Evolutionary conservation across 1,140 invertebrate genomes (phyloP).

Genomic region (Colletes latitarsis): DNA sequence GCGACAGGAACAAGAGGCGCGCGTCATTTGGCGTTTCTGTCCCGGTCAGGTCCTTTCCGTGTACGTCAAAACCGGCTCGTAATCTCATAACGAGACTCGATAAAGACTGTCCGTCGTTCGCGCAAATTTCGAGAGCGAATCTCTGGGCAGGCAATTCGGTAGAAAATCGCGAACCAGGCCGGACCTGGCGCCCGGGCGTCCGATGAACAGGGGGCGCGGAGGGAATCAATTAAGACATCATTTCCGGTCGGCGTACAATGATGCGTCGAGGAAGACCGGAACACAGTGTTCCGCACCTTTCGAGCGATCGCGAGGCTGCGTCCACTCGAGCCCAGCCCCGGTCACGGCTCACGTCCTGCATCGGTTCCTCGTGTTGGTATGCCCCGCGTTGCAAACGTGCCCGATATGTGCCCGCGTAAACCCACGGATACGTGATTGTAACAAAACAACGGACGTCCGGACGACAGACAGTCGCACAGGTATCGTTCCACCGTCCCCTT

Average conservation of each 20-base stretch:
- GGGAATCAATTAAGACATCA: conserved; percentile 66
- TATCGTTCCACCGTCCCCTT: conserved; percentile 72
- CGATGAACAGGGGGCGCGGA: conserved; percentile 1
- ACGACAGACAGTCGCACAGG: conserved; percentile 79
- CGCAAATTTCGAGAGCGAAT: conserved; percentile 15
- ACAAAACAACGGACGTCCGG: conserved; percentile 81
- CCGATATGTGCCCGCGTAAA: conserved; percentile 69
- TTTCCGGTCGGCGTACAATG: conserved; percentile 59
- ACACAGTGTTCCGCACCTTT: conserved; percentile 64
- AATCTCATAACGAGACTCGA: conserved; percentile 13
- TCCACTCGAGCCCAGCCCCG: conserved; percentile 58
- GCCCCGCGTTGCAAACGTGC: conserved; percentile 58
- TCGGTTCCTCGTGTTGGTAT: conserved; percentile 60
- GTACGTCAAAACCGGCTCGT: not conserved
- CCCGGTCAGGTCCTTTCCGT: too few species aligned
- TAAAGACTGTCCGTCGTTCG: not conserved
- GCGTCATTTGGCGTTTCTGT: too few species aligned
- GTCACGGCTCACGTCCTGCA: conserved; percentile 74
- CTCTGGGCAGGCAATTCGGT: conserved; percentile 14
- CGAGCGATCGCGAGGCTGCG: conserved; percentile 50
- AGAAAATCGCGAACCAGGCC: not conserved
- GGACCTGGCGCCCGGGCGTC: not conserved
- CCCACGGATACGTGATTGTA: conserved; percentile 78
- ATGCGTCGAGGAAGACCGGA: conserved; percentile 56
- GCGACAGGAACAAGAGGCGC: too few species aligned